Base-by-base conservation (phyloP, 1,140 invertebrate genomes). In the Drosophila ohnishii region DNA sequence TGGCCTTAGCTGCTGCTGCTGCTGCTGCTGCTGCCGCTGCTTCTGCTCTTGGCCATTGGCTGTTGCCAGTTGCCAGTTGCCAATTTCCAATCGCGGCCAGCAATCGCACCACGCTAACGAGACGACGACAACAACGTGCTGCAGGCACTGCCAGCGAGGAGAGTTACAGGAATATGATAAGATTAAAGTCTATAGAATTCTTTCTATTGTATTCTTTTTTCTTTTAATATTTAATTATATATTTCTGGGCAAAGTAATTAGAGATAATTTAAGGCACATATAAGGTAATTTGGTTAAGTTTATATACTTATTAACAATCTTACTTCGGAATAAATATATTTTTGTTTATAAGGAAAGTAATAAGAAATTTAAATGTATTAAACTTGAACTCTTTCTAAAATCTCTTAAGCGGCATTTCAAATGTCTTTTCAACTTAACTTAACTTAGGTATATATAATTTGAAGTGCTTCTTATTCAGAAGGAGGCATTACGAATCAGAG, bases 81-180 rank as follows among this genome's bases (percentile, higher is more conserved):
- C 83, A 88, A 87, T 86, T 87, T 80, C 76, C 84, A 89, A 87
- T 87, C 84, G 84, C 73, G 55, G 69, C 50, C 69, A 84, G 77
- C 80, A 83, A 86, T 88, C 84, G 84, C 77, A 56, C 72, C 76
- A 76, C 84, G 77, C 85, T 87, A 87, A 87, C 84, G 84, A 87
- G 84, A 87, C 84, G 83, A 88, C 78, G 82, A 82, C 75, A 74
- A 85, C 82, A 85, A 82, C 70, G 69, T 88, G 84, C 84, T 88
- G 72, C 80, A 88, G 84, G 84, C 84, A 69, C 25, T 50, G 25
- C 57, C 39, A 67, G 47, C 78, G 82, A 85, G 82, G 70, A 83
- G 32, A 69, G 59, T 28, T 58, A 16, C n/a, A 75, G 1, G 13
- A 71, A 34, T 61, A 45, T 6, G 25, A 63, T 44, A 16, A 30